A percentile compares a stretch with the other conserved stretches of the same genome.
phyloP scores from a whole-genome alignment of 2,113 vertebrate species.

The Salvelinus fontinalis region DNA sequence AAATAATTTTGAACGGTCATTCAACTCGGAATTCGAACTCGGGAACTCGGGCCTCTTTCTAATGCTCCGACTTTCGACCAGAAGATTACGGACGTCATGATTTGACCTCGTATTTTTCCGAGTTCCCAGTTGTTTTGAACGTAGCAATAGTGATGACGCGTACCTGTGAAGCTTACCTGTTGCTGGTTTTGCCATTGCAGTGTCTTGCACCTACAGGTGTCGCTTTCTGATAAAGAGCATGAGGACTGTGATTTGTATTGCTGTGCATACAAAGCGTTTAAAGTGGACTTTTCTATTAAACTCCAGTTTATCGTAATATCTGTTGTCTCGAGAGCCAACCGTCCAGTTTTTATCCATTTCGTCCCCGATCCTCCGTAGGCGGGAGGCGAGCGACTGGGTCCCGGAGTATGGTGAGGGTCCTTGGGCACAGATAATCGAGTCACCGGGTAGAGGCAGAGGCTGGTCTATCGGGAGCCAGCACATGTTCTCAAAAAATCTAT shows the following conservation, averaged over 20 bases:
- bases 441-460: conserved; percentile 63
- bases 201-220: conserved; percentile 71
- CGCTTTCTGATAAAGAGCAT: conserved; percentile 74
- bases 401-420: conserved; percentile 63
- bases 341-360: conserved; percentile 72
- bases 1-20: too few relatives aligned
- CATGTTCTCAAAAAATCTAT: conserved; percentile 61
- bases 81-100: too few relatives aligned
- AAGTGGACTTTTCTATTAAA: conserved; percentile 41
- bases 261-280: conserved; percentile 66
- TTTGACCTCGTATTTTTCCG: too few relatives aligned
- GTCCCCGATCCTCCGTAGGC: conserved; percentile 81
- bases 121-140: too few relatives aligned
- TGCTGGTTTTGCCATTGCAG: conserved; percentile 53
- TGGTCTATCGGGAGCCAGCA: conserved; percentile 74
- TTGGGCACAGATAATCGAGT: conserved; percentile 56
- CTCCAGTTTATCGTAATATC: conserved; percentile 23
- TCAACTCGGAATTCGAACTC: too few relatives aligned
- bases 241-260: conserved; percentile 72
- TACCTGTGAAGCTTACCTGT: conserved; percentile 69
- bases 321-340: conserved; percentile 6
- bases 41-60: too few relatives aligned
- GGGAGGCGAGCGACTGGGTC: conserved; percentile 72
- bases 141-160: not conserved
- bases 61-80: too few relatives aligned